Conservation (phyloP, 2,888 invertebrate genomes). For the Leptopilina drosophilae region DNA sequence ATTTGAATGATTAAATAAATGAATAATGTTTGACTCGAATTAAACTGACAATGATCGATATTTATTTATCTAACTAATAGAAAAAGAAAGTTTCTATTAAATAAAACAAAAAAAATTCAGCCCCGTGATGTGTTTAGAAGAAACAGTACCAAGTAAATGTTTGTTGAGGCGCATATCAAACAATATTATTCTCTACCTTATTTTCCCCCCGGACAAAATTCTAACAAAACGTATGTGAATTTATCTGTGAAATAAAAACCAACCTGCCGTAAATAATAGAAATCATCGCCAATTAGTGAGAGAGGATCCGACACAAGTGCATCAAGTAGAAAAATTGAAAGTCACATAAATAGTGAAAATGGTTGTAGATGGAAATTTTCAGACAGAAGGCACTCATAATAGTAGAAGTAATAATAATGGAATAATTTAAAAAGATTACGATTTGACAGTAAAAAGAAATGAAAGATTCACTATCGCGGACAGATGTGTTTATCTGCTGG, state of each 20-base stretch:
- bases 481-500: conserved; percentile 24
- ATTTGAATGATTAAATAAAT: too few species aligned
- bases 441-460: not conserved
- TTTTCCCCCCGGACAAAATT: not conserved
- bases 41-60: too few species aligned
- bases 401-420: not conserved
- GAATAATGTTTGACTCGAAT: too few species aligned
- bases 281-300: not conserved
- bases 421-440: too few species aligned
- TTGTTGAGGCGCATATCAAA: too few species aligned
- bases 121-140: too few species aligned
- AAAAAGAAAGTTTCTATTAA: too few species aligned
- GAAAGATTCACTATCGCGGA: not conserved
- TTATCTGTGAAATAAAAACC: conserved; percentile 3
- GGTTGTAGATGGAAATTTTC: not conserved
- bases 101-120: too few species aligned
- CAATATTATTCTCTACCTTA: not conserved
- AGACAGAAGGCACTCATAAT: conserved; percentile 1
- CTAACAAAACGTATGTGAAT: not conserved
- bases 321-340: conserved; percentile 5
- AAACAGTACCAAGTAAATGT: too few species aligned
- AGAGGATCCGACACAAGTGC: not conserved
- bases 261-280: conserved; percentile 34
- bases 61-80: too few species aligned
- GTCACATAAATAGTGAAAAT: not conserved